These are phyloP conservation scores for Spilosoma lubricipeda DNA, from an alignment of 2,888 invertebrate genomes.

Conservation along the genomic window DNA sequence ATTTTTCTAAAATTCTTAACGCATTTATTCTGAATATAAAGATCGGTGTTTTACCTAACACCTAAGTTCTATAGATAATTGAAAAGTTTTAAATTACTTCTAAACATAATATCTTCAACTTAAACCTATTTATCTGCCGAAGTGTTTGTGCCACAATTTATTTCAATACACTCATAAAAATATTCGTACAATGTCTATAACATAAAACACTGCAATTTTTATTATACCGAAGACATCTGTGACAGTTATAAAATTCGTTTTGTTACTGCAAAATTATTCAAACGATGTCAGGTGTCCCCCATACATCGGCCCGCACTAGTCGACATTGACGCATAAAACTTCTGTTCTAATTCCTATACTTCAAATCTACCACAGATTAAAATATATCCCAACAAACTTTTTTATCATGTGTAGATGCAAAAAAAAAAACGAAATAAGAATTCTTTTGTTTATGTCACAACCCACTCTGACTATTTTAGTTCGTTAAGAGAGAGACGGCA, in stretches of 20 bases:
- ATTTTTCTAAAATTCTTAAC: too few relatives aligned
- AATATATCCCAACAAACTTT: conserved; percentile 52
- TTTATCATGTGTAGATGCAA: conserved; percentile 56
- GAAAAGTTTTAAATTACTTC: neutral
- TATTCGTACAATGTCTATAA: conserved; percentile 30
- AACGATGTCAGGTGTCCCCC: conserved; percentile 77
- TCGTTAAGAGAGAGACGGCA: conserved; percentile 66
- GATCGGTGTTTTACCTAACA: neutral
- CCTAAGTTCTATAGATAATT: neutral
- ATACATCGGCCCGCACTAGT: conserved; percentile 64
- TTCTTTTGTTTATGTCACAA: conserved; percentile 63
- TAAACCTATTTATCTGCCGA: neutral
- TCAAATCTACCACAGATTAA: conserved; percentile 56
- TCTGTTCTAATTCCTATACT: conserved; percentile 54
- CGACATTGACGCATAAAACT: conserved; percentile 59
- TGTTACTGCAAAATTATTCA: conserved; percentile 81
- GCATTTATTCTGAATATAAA: too few relatives aligned
- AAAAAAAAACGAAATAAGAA: conserved; percentile 51
- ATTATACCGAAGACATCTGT: conserved; percentile 72
- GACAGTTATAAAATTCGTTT: conserved; percentile 71
- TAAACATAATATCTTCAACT: neutral
- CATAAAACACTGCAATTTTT: conserved; percentile 56
- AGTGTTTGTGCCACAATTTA: conserved; percentile 1
- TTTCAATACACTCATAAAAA: conserved; percentile 21
- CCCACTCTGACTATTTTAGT: conserved; percentile 60